Base-by-base conservation (phyloP, 2,888 invertebrate genomes). In the Agrotis clavis region DNA sequence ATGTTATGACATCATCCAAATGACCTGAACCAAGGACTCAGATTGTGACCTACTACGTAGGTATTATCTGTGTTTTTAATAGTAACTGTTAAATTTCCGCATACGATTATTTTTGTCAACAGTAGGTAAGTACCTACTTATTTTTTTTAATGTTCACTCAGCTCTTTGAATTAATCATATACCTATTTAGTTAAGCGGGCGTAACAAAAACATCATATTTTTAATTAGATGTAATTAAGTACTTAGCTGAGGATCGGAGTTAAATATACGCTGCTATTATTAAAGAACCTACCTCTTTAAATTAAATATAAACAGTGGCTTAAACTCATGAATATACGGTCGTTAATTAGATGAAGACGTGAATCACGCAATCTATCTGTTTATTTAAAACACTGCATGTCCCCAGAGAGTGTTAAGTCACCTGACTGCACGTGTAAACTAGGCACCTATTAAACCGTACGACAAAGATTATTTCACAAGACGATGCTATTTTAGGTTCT, bases 401-500 rank as follows among this genome's bases (percentile, higher is more conserved):
- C 72, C 78, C 61, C 59, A 61, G 63, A 45, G 77, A 71, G 69
- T 79, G 85, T 64, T 48, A 53, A 69, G 83, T 90, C 91, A 91
- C 87, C 90, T 91, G 90, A 90, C 86, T 86, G 82, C 82, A 77
- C 83, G 86, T 84, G 77, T 78, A 70, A 77, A 82, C 78, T 75
- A 67, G 25, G 57, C 11, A 41, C 41, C 41, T 77, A 83, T 82
- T 82, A 87, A 85, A 83, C 85, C 67, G 81, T 82, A 85, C 85
- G 86, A 84, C 78, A 79, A 77, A 79, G 80, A 76, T 83, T 75
- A 91, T 92, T 90, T 90, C 91, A 88, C 91, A 91, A 91, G 94
- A 92, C 91, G 90, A 79, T 80, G 91, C 94, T 95, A 95, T 95
- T 95, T 95, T 89, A 83, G 93, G 93, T 92, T 88, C 94, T 95